phyloP scores from a whole-genome alignment of 2,888 invertebrate genomes.

The Cryptus viduatorius region DNA sequence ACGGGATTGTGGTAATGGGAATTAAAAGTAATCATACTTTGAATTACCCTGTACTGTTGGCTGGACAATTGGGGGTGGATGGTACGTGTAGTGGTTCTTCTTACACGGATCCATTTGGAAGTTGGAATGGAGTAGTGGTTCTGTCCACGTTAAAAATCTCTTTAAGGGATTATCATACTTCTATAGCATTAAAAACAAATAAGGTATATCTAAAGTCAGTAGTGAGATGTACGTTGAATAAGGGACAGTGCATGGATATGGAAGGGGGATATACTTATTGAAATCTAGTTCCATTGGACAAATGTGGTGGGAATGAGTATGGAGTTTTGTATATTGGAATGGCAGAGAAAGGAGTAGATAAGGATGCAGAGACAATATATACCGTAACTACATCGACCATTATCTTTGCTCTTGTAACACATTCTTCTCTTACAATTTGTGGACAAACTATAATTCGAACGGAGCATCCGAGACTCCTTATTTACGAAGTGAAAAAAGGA shows the following conservation, averaged over 20 bases:
- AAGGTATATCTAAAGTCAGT: constrained; percentile 26
- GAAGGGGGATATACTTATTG: constrained; percentile 34
- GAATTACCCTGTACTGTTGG: constrained; percentile 11
- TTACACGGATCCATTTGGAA: constrained; percentile 32
- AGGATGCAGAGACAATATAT: neutral
- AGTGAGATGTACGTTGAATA: neutral
- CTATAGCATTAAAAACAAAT: constrained; percentile 24
- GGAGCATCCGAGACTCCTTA: constrained; percentile 16
- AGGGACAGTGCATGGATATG: constrained; percentile 24
- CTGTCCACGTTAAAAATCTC: constrained; percentile 19
- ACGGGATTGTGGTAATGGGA: neutral
- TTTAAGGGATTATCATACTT: neutral
- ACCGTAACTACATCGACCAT: neutral
- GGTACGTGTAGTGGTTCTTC: constrained; percentile 5
- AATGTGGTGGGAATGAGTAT: constrained; percentile 5
- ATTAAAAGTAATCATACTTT: neutral
- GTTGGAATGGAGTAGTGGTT: constrained; percentile 26
- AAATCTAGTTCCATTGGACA: constrained; percentile 17
- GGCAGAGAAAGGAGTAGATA: no score
- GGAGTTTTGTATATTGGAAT: neutral
- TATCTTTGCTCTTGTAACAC: neutral
- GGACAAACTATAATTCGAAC: constrained; percentile 1
- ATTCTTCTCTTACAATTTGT: neutral
- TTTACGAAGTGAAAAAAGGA: neutral
- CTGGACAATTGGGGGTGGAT: constrained; percentile 2